Evolutionary conservation across 2,888 invertebrate genomes (phyloP), one percentile per base, ranked within the genome.

Genomic region (Leptinotarsa rubiginosa): DNA sequence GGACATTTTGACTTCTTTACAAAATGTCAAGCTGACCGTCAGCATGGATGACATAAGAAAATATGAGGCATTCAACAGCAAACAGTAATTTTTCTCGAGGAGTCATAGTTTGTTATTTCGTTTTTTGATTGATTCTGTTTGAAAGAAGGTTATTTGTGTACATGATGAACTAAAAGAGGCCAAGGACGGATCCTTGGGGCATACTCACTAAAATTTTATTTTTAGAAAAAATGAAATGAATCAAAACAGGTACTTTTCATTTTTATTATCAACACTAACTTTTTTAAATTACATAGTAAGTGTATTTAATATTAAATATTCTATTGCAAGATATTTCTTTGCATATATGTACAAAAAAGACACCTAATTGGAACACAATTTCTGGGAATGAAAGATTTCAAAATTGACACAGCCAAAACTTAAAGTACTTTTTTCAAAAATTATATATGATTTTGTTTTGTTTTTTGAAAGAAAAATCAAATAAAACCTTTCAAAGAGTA

Each of bases 1-100:
- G 0, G 88, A 88, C 80, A 79, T 88, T 49, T 72, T 85, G 47
- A 80, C 75, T 18, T 85, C 86, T 5, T 77, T 85, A 13, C 76
- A 85, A 65, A 77, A 77, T 65, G 79, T 84, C 18, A 83, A 80
- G 18, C 71, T 78, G 47, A 87, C 86, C 10, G 84, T 87, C 47
- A 80, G 81, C 5, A 66, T 78, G 7, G 77, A 78, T 10, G 84
- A 85, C 64, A 72, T 86, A 52, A 74, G 77, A 56, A 83, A 81
- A 77, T 87, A 81, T 75, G 82, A 85, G 50, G 52, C 31, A 12
- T 69, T 69, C 69, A 69, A 56, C 47, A 56, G 41, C 15, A 56
- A 69, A 47, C 49, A 56, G 56, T 56, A 15, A 13, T 56, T 22
- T 22, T 13, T 13, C 20, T 22, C 4, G 1, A 56, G 20, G 4